Percentiles rank a stretch among this genome's conserved stretches.
phyloP scores from a whole-genome alignment of 2,797 vertebrate species.

The Pelochelys cantorii region DNA sequence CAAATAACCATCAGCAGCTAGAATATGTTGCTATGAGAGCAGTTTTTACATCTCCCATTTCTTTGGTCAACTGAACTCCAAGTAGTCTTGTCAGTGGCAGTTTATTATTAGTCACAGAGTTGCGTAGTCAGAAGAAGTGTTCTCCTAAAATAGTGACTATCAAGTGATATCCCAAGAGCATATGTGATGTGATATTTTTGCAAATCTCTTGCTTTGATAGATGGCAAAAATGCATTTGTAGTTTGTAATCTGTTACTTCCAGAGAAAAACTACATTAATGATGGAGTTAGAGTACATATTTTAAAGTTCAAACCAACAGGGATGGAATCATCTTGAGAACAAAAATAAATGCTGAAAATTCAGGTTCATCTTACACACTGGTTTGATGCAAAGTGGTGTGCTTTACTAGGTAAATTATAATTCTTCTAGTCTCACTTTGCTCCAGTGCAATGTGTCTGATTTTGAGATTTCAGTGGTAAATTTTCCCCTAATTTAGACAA shows the following conservation, averaged over 20 bases:
- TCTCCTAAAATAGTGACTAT: not conserved
- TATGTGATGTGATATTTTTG: not conserved
- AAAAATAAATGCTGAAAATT: not conserved
- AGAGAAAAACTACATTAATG: conserved; percentile 2
- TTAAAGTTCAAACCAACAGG: not conserved
- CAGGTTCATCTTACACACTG: not conserved
- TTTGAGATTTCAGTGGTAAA: not conserved
- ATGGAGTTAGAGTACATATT: not conserved
- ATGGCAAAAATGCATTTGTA: not conserved
- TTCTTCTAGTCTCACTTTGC: not conserved
- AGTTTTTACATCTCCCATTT: not conserved
- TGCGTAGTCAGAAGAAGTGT: not conserved
- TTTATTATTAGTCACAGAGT: not conserved
- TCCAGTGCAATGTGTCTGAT: not conserved
- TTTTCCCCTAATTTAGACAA: not conserved
- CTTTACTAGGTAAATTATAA: not conserved
- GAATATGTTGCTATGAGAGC: not conserved
- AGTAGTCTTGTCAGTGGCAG: not conserved
- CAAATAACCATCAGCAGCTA: not conserved
- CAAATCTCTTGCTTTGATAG: not conserved
- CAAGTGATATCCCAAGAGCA: not conserved
- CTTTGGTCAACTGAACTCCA: not conserved
- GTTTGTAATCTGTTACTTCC: not conserved
- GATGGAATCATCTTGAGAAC: not conserved
- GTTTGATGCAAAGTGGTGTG: not conserved